Percentiles rank a stretch among this genome's conserved stretches.
Evolutionary conservation across 2,797 vertebrate species (phyloP).

Genomic region (Diglossa cyanea): DNA sequence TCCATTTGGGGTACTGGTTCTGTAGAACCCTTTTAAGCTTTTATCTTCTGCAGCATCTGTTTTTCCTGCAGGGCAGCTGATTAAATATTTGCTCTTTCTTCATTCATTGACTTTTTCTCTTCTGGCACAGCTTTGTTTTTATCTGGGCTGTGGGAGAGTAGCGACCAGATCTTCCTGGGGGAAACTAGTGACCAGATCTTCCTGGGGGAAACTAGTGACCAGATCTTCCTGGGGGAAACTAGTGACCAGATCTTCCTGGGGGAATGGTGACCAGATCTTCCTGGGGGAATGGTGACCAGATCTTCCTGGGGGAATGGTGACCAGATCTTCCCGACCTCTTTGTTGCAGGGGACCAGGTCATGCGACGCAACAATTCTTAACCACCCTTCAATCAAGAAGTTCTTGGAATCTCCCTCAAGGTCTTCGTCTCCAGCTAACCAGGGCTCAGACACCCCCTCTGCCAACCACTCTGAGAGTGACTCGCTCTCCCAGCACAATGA

Average conservation of each 20-base stretch:
- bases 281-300: too few relatives aligned
- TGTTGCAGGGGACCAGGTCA: constrained; percentile 80
- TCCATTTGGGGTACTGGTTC: background rate
- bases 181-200: background rate
- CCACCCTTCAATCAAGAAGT: constrained; percentile 94
- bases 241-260: too few relatives aligned
- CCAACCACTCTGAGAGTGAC: constrained; percentile 91
- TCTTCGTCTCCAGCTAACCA: constrained; percentile 96
- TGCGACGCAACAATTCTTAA: constrained; percentile 89
- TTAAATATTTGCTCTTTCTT: constrained; percentile 20
- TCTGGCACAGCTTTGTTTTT: background rate
- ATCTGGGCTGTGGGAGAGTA: background rate
- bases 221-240: too few relatives aligned
- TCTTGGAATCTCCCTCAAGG: constrained; percentile 93
- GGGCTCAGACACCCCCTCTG: constrained; percentile 90
- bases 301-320: background rate
- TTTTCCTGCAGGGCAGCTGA: background rate
- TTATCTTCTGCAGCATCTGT: background rate
- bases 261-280: too few relatives aligned
- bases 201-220: too few relatives aligned
- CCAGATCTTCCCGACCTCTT: background rate
- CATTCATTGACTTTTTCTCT: background rate
- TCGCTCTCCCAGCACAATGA: constrained; percentile 91
- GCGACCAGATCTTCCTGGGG: background rate
- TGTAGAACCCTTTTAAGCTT: background rate